Percentiles rank a stretch among this genome's conserved stretches.
Conservation (phyloP, 1,140 invertebrate species). For the Ceratitis capitata region DNA sequence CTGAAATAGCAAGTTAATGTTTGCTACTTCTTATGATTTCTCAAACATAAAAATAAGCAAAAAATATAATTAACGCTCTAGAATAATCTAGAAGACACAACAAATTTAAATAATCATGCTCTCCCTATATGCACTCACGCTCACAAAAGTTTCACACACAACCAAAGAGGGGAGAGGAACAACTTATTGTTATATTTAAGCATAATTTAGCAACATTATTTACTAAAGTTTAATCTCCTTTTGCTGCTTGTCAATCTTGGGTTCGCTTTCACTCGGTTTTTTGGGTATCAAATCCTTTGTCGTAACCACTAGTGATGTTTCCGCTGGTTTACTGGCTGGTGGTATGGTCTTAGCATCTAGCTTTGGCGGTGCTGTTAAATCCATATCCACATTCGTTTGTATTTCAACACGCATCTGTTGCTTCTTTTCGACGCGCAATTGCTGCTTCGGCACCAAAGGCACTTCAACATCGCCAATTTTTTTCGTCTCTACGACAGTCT, state of each 20-base stretch:
- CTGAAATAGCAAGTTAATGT: neutral
- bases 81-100: neutral
- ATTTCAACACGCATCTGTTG: conserved; percentile 18
- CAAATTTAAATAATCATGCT: neutral
- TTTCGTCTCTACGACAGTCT: neutral
- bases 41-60: neutral
- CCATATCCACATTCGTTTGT: neutral
- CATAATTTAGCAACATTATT: neutral
- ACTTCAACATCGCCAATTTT: neutral
- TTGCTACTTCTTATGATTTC: neutral
- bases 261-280: neutral
- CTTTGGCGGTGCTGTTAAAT: neutral
- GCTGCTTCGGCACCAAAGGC: conserved; percentile 40
- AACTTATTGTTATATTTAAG: neutral
- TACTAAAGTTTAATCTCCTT: conserved; percentile 6
- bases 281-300: neutral
- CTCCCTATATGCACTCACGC: neutral
- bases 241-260: neutral
- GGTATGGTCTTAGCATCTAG: neutral
- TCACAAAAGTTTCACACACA: neutral
- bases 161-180: neutral
- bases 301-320: neutral
- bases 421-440: conserved; percentile 36
- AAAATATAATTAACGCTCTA: conserved; percentile 21
- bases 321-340: neutral